Evolutionary conservation across 92 coral and sea anemone genomes (phyloP), one percentile per base, ranked within the genome.

Genomic region (Porites rus): DNA sequence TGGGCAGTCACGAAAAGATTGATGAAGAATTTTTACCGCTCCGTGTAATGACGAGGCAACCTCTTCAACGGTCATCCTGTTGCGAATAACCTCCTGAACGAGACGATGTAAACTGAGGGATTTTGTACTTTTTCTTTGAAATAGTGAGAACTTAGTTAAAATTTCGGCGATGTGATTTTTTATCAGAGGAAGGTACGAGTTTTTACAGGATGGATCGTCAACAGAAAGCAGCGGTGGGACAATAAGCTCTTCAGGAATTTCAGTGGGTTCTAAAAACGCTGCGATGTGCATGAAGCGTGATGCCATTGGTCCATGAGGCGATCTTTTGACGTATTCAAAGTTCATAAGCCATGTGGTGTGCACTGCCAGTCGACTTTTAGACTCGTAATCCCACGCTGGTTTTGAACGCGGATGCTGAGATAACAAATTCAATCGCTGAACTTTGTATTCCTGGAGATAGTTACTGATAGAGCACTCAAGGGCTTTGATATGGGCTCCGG

Each of bases 71-170:
- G 64, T 81, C 13, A 94, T 81, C 75, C 78, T 90, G 67, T 70
- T 78, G 20, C 94, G 87, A 82, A 94, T 88, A 7, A 94, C 95
- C 74, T 94, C 94, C 71, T 94, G 98, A 56, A 94, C 98, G 62
- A 94, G 78, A 25, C 98, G 91, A 52, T 95, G 98, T 56, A 95
- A 94, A 38, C 94, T 84, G 53, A 82, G 77, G 63, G 93, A 95
- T 43, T 60, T 83, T 4, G 83, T 84, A 20, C 83, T 69, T 9
- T 69, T 84, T 25, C 79, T 76, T 52, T 93, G 93, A 81, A 95
- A 95, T 2, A 95, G 89, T 43, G 98, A 95, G 72, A 95, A 95
- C 76, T 91, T 88, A 13, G 98, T 91, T 78, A 95, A 71, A 51
- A 95, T 61, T 53, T 86, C 84, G 6, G 92, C 70, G n/a, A 91